A percentile compares a stretch with the other conserved stretches of the same genome.
Conservation (phyloP, 2,888 invertebrate genomes). For the Microplitis manilae region DNA sequence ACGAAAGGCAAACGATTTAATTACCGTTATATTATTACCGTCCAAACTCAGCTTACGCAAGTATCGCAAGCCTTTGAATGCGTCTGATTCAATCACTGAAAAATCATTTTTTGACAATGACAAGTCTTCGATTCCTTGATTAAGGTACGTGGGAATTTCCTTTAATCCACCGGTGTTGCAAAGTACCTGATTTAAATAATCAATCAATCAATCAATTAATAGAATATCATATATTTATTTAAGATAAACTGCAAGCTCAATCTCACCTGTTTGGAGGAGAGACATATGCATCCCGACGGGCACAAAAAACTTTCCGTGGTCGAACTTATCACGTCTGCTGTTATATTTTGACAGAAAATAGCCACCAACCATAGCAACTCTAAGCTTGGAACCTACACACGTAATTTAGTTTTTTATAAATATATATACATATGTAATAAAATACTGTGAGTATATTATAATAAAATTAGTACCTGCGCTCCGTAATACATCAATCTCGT, state of each 20-base stretch:
- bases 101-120: constrained; percentile 90
- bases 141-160: constrained; percentile 79
- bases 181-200: constrained; percentile 78
- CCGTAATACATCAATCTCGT: constrained; percentile 70
- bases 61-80: constrained; percentile 85
- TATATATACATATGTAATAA: neutral
- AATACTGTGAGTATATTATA: constrained; percentile 15
- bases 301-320: constrained; percentile 75
- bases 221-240: neutral
- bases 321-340: constrained; percentile 44
- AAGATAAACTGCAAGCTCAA: neutral
- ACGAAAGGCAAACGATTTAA: constrained; percentile 89
- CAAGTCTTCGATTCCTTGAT: constrained; percentile 82
- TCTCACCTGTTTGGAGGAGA: constrained; percentile 84
- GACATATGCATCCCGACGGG: constrained; percentile 87
- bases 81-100: constrained; percentile 85
- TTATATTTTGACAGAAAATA: constrained; percentile 50
- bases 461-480: constrained; percentile 66
- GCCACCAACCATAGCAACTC: constrained; percentile 62
- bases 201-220: neutral
- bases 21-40: constrained; percentile 87
- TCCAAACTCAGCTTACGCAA: constrained; percentile 88
- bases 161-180: constrained; percentile 89
- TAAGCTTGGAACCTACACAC: constrained; percentile 42
- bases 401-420: no score